Evolutionary conservation across 2,797 vertebrate genomes (phyloP), one percentile per base, ranked within the genome.

Genomic region (Gouania willdenowi): DNA sequence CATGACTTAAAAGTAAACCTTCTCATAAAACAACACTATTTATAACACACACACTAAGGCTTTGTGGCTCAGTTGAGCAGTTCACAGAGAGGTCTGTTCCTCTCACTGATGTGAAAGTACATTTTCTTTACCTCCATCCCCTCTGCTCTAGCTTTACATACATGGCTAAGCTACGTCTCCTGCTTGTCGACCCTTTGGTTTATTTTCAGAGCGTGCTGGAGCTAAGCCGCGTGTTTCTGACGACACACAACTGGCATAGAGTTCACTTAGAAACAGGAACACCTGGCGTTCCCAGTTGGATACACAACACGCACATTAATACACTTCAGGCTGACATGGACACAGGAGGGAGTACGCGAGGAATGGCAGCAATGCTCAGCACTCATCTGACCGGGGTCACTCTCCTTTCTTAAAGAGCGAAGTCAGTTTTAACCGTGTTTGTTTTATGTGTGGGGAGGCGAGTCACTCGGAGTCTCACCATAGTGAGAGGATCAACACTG

Each of bases 21-120:
- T n/a, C n/a, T n/a, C n/a, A n/a, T n/a, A n/a, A n/a, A n/a, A n/a
- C n/a, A n/a, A n/a, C n/a, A n/a, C n/a, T n/a, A n/a, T n/a, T n/a
- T n/a, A n/a, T n/a, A n/a, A n/a, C n/a, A 28, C 18, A 29, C 12
- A 11, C 18, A 48, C 16, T 20, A 0, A 5, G 11, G 17, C 10
- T 15, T 14, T n/a, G 13, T 21, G 41, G 20, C 29, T 18, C 40
- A 53, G 44, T 38, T 58, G 27, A 43, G 47, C 34, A 48, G 80
- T 85, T 87, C 79, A 81, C 56, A 4, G 48, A 72, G 40, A 48
- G 79, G 80, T 86, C 79, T 79, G 64, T 81, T 75, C 56, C 62
- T 11, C 3, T 48, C 71, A 81, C 55, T 54, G 46, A 60, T 36
- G 51, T 41, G 35, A 45, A 41, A 65, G 46, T 47, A 66, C 34